A percentile compares a stretch with the other conserved stretches of the same genome.
phyloP scores from a whole-genome alignment of 2,797 vertebrate species.

The Esox lucius region DNA sequence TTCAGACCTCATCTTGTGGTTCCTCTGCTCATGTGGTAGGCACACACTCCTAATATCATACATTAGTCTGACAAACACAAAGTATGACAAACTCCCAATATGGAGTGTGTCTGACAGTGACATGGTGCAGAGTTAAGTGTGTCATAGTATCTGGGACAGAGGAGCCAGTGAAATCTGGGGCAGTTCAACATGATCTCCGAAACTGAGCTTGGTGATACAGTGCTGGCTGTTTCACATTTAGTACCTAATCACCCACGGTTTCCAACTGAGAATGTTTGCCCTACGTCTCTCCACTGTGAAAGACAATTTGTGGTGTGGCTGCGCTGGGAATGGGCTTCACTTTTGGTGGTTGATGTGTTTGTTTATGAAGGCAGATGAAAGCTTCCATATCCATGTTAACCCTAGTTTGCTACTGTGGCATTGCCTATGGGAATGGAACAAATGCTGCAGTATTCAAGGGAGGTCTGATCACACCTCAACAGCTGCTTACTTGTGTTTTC shows the following conservation, averaged over 20 bases:
- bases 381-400: background rate
- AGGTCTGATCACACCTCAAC: constrained; percentile 40
- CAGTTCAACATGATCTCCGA: constrained; percentile 69
- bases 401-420: background rate
- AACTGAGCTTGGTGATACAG: constrained; percentile 54
- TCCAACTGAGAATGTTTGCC: too few species aligned
- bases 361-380: background rate
- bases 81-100: background rate
- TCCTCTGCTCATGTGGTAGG: constrained; percentile 47
- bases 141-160: constrained; percentile 58
- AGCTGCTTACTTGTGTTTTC: constrained; percentile 15
- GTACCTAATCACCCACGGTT: constrained; percentile 8
- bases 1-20: constrained; percentile 50
- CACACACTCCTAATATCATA: constrained; percentile 45
- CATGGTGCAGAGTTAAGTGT: constrained; percentile 35
- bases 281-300: too few species aligned
- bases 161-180: constrained; percentile 35
- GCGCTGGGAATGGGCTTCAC: too few species aligned
- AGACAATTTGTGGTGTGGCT: too few species aligned
- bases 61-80: constrained; percentile 40
- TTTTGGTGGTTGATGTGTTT: too few species aligned
- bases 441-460: constrained; percentile 30
- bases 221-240: constrained; percentile 42
- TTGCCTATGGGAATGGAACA: constrained; percentile 47
- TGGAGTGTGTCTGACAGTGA: constrained; percentile 55